phyloP scores from a whole-genome alignment of 2,797 vertebrate species.

The Setipinna tenuifilis region DNA sequence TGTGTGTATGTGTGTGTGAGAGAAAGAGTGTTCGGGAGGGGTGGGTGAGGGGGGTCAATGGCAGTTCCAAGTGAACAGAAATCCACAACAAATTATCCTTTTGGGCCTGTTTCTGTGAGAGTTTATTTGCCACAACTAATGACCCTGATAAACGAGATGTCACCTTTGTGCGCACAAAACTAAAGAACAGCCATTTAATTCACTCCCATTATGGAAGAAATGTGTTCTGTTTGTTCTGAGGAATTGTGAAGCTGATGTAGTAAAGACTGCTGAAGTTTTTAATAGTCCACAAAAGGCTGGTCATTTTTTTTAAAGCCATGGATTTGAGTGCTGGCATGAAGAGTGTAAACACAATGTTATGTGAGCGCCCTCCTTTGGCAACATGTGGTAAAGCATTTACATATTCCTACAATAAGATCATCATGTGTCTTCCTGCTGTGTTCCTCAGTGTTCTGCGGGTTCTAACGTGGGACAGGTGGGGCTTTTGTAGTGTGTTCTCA shows the following conservation, averaged over 20 bases:
- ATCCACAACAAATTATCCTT: too few species aligned
- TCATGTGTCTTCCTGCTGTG: too few species aligned
- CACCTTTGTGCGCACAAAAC: not conserved
- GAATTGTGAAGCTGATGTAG: too few species aligned
- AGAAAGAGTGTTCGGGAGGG: not conserved
- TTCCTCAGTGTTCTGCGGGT: not conserved
- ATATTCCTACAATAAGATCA: too few species aligned
- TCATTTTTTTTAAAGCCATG: not conserved
- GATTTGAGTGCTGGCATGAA: not conserved
- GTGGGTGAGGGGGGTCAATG: not conserved
- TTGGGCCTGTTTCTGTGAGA: too few species aligned
- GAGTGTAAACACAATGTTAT: constrained; percentile 45
- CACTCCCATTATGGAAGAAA: not conserved
- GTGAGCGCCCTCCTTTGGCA: constrained; percentile 68
- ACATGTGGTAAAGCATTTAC: constrained; percentile 30
- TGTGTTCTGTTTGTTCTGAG: not conserved
- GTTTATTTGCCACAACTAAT: not conserved
- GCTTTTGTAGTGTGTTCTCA: not conserved
- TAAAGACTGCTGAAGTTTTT: not conserved
- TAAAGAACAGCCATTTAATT: not conserved
- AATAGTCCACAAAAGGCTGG: not conserved
- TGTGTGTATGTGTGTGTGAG: not conserved
- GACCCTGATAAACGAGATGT: not conserved
- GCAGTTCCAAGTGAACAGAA: not conserved
- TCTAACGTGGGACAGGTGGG: not conserved